Evolutionary conservation across 1,140 invertebrate genomes (phyloP), one percentile per base, ranked within the genome.

Genomic region (Pygmarrhopalites habei): DNA sequence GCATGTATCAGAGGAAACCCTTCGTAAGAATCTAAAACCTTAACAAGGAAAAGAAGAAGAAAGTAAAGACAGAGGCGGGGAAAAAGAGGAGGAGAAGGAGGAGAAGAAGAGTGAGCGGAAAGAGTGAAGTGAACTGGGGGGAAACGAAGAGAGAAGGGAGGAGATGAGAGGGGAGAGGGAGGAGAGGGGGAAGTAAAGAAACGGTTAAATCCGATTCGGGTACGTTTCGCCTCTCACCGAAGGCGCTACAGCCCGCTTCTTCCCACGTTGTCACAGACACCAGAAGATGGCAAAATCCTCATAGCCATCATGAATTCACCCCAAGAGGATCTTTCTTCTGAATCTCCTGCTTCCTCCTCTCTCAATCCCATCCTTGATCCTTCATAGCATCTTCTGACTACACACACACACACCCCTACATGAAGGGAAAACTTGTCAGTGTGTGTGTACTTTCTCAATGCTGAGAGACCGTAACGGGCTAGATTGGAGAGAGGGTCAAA

Each of bases 21-120:
- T 7, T 15, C 5, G 15, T 7, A 15, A 35, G 5, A 35, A 5
- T 15, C 32, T 35, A 35, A 35, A n/a, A n/a, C n/a, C 32, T 35
- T 7, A 5, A 35, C 32, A 28, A 25, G 25, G 35, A 43, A 29
- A 52, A 7, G 7, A 41, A 23, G 26, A 30, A 26, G 51, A 52
- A 61, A 51, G 49, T 52, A 60, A 51, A 29, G 58, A 39, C 21
- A 60, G 58, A 51, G 19, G 32, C n/a, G 26, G n/a, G n/a, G 52
- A 55, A 55, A 32, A 39, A 39, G 56, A 21, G 58, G n/a, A 60
- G 46, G 26, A 4, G 49, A 49, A 41, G 21, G 21, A 14, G 15
- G 26, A n/a, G 29, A 26, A 55, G 30, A 28, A 10, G 14, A 55
- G n/a, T 17, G 52, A 28, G 52, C 7, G 21, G 14, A 55, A 12